Evolutionary conservation across 1,140 invertebrate genomes (phyloP), one percentile per base, ranked within the genome.

Genomic region (Trypoxylus dichotomus): DNA sequence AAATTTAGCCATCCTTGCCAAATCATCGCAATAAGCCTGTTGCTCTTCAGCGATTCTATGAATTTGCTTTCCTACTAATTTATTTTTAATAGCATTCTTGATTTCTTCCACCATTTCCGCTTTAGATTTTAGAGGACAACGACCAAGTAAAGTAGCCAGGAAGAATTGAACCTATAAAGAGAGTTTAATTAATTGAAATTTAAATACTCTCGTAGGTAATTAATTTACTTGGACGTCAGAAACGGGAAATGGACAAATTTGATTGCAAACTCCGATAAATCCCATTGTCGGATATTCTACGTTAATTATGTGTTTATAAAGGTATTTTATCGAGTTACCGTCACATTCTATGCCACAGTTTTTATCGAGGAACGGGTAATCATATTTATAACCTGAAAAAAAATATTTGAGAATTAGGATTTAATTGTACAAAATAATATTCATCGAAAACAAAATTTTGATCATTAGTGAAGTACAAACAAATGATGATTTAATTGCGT

Each of bases 231-330:
- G 93, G 42, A 90, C 85, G 77, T 94, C 88, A 85, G 93, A 93
- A 73, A 91, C 83, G 6, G 90, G 90, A 83, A 94, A 93, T 0
- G 92, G 91, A 72, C 90, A 83, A 5, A 91, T 87, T 58, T 81
- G 80, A 47, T 86, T 88, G 0, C 91, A 89, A 15, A 95, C 86
- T 15, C 94, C 94, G 42, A 96, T 87, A 76, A 96, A 91, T 72
- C 88, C 89, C 90, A 96, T 91, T 8, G 89, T 90, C 0, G 93
- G 93, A 82, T 91, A 90, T 74, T 91, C 85, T 0, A 92, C 90
- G 83, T 95, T 92, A 6, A 96, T 89, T 1, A 94, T 84, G 79
- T 95, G 93, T 80, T 92, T 91, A 84, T 94, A 94, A 3, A 96
- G 87, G 0, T 93, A 92, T 27, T 88, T 87, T 2, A 96, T 87